Evolutionary conservation across 2,888 invertebrate genomes (phyloP), one percentile per base, ranked within the genome.

Genomic region (Heliconius aoede): DNA sequence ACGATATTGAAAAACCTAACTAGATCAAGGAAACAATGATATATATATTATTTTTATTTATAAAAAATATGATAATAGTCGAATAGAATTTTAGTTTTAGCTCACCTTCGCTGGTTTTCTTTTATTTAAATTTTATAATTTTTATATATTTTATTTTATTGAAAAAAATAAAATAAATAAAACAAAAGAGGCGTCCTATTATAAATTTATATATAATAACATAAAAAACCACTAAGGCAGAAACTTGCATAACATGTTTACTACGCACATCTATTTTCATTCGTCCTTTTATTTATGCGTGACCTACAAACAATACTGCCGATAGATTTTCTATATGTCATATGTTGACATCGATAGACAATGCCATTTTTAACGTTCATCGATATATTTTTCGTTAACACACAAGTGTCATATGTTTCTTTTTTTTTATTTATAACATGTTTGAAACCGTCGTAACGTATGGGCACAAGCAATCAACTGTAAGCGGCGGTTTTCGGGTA

Each of bases 211-310:
- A 30, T 15, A 69, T 55, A 55, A 30, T n/a, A 11, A 68, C 13
- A 68, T 68, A 68, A 68, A 68, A 26, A 28, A 11, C 51, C 46
- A 30, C 8, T 13, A 36, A 68, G 21, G 46, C n/a, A 28, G 46
- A 51, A 68, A 28, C 68, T 68, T 28, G 69, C 51, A 30, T 30
- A 55, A 55, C 69, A 30, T 69, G 51, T 69, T 69, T 55, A 40
- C 36, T 55, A 69, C 55, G 51, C 55, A 55, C n/a, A 11, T 55
- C 69, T 69, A 69, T 69, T 69, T 69, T 69, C 8, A 69, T 55
- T 69, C 30, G 55, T 69, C 69, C 69, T 30, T 69, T 69, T 30
- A 69, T 69, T 55, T 69, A 69, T 51, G 30, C 69, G 24, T 69
- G 69, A 55, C 69, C 69, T 69, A 69, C 51, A 69, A 69, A 69